Percentiles rank a stretch among this genome's conserved stretches.
Evolutionary conservation across 2,888 invertebrate species (phyloP).

Genomic region (Eupithecia exiguata): DNA sequence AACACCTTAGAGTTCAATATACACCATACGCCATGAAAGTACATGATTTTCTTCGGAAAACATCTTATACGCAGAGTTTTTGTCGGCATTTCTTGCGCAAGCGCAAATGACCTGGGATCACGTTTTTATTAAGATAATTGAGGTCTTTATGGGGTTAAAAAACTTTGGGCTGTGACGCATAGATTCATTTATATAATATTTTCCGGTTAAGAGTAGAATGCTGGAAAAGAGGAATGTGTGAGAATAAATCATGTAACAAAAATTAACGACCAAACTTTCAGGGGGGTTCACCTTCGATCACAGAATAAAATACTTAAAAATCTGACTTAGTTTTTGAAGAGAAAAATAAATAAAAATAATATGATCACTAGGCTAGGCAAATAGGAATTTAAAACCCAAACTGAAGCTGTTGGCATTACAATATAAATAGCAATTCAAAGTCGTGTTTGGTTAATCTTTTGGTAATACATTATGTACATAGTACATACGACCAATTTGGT

Average conservation of each 20-base stretch:
- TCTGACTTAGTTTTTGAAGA: no score
- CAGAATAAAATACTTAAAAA: no score
- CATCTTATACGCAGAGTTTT: conserved; percentile 37
- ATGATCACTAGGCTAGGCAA: no score
- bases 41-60: conserved; percentile 38
- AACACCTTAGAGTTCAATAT: conserved; percentile 29
- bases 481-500: neutral
- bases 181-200: conserved; percentile 13
- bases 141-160: conserved; percentile 38
- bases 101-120: conserved; percentile 45
- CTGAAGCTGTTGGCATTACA: neutral
- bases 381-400: neutral
- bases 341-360: no score
- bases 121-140: conserved; percentile 40
- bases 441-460: neutral
- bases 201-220: conserved; percentile 1
- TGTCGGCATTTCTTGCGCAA: conserved; percentile 44
- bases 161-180: conserved; percentile 29
- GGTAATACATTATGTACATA: no score
- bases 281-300: no score
- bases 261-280: no score
- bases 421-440: neutral
- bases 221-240: neutral
- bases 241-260: neutral
- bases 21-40: neutral